Conservation (phyloP, 2,113 vertebrate species). For the Physeter macrocephalus region DNA sequence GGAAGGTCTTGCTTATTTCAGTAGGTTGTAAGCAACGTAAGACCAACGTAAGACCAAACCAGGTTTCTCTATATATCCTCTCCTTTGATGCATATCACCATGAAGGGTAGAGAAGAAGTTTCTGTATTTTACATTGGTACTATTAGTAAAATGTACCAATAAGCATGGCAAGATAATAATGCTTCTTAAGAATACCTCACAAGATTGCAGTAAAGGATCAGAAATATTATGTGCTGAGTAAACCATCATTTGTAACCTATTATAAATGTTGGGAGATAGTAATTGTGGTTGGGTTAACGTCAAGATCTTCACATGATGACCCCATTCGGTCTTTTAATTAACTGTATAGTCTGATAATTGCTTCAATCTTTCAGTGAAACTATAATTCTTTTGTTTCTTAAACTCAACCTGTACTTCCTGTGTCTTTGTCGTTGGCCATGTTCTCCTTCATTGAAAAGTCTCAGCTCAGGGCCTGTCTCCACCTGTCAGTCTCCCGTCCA, state of each 20-base stretch:
- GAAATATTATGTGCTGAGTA: background rate
- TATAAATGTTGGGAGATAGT: background rate
- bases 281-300: background rate
- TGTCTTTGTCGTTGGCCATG: background rate
- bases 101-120: background rate
- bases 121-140: background rate
- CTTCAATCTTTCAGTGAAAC: background rate
- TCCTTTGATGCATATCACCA: background rate
- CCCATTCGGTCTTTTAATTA: background rate
- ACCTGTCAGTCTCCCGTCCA: background rate
- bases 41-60: background rate
- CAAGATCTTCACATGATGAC: background rate
- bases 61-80: background rate
- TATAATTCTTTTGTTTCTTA: conserved; percentile 15
- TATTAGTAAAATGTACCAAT: background rate
- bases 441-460: background rate
- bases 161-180: background rate
- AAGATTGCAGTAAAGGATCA: background rate
- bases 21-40: background rate
- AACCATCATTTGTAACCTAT: background rate
- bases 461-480: background rate
- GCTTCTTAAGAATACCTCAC: background rate
- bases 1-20: background rate
- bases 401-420: background rate
- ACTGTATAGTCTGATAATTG: background rate